Evolutionary conservation across 53 echinoderm and acorn worm species (phyloP).

Genomic region (Crossaster papposus): DNA sequence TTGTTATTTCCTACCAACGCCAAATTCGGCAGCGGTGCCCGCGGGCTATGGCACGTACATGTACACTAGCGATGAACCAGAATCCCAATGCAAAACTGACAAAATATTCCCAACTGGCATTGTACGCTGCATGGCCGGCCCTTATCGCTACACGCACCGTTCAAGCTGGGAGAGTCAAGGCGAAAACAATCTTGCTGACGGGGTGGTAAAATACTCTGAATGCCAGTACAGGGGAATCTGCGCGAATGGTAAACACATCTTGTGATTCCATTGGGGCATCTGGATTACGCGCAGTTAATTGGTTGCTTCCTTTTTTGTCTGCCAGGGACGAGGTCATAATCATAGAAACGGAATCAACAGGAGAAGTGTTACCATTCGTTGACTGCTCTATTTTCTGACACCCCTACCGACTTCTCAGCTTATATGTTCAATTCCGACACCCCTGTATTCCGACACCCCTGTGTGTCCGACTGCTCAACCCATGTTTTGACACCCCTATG

Average conservation of each 20-base stretch:
- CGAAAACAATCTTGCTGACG: slow-evolving; percentile 20
- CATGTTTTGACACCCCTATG: no score
- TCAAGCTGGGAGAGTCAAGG: not conserved
- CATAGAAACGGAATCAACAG: slow-evolving; percentile 36
- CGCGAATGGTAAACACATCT: slow-evolving; percentile 37
- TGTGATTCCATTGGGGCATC: slow-evolving; percentile 19
- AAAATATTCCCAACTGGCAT: not conserved
- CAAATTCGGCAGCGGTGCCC: slow-evolving; percentile 22
- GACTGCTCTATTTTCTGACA: no score
- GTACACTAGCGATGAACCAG: not conserved
- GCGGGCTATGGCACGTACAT: not conserved
- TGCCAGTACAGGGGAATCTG: slow-evolving; percentile 18
- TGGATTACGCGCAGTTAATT: slow-evolving; percentile 20
- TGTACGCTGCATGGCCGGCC: not conserved
- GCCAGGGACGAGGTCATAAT: slow-evolving; percentile 52
- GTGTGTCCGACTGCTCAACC: no score
- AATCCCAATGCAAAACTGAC: slow-evolving; percentile 5
- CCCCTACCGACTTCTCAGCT: no score
- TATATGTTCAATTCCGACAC: no score
- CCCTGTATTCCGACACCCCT: no score
- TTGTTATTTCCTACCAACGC: slow-evolving; percentile 29
- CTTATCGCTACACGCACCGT: slow-evolving; percentile 9
- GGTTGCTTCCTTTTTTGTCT: slow-evolving; percentile 45
- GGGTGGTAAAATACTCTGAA: not conserved
- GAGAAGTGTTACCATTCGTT: not conserved